Percentiles rank a stretch among this genome's conserved stretches.
These are phyloP conservation scores for Zoanthus sansibaricus DNA, from an alignment of 92 coral and sea anemone species.

Conservation along the genomic window DNA sequence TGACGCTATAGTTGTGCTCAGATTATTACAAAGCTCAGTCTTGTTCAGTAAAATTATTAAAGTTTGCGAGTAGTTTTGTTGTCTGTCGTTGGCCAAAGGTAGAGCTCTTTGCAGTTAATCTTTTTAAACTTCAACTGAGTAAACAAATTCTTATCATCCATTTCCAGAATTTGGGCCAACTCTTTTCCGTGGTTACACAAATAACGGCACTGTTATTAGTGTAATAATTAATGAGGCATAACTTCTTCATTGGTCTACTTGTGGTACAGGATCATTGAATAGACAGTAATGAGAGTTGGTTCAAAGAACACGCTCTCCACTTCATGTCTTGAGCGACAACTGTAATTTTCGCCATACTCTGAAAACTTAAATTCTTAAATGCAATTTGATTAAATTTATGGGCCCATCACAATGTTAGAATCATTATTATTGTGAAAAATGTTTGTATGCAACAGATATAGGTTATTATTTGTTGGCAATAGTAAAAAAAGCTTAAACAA, in stretches of 20 bases:
- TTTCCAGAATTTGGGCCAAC: background rate
- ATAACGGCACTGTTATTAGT: background rate
- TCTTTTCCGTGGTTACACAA: background rate
- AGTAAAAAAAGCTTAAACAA: background rate
- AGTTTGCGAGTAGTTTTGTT: no score
- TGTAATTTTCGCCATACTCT: no score
- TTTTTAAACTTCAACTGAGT: background rate
- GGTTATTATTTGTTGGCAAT: background rate
- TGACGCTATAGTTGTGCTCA: no score
- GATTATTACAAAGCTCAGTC: no score
- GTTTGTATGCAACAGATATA: background rate
- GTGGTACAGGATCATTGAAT: background rate
- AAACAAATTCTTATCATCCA: background rate
- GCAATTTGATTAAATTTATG: background rate
- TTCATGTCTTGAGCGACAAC: background rate
- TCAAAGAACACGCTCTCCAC: background rate
- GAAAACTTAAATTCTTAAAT: no score
- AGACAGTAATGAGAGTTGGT: background rate
- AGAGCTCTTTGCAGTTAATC: background rate
- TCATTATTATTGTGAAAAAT: background rate
- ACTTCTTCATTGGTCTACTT: background rate
- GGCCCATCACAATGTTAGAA: slow-evolving; percentile 6
- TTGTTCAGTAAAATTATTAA: no score
- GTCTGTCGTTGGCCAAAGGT: no score
- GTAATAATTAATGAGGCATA: background rate